A percentile compares a stretch with the other conserved stretches of the same genome.
Conservation (phyloP, 2,797 vertebrate species). For the Sebastes itinus region DNA sequence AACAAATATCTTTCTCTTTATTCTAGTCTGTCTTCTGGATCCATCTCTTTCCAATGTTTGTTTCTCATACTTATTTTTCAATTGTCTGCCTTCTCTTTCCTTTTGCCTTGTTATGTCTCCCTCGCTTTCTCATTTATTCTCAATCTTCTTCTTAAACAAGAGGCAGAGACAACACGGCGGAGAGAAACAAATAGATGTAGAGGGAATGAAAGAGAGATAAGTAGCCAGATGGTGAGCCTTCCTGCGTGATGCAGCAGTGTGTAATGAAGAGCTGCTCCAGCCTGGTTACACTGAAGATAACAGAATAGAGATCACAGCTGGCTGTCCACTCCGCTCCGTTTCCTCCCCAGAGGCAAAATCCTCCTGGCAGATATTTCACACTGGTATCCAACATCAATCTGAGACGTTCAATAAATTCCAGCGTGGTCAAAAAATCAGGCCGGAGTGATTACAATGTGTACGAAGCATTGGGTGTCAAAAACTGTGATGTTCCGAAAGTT, state of each 20-base stretch:
- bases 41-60: neutral
- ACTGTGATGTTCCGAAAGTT: neutral
- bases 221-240: conserved; percentile 54
- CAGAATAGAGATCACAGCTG: conserved; percentile 58
- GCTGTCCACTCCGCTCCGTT: conserved; percentile 17
- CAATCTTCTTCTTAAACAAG: conserved; percentile 37
- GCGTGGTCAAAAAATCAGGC: neutral
- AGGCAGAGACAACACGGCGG: conserved; percentile 12
- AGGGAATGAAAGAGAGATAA: conserved; percentile 36
- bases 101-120: neutral
- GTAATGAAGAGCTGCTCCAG: conserved; percentile 40
- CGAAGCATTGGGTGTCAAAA: neutral
- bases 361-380: conserved; percentile 1
- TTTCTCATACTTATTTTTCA: neutral
- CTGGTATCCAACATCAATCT: neutral
- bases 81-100: neutral
- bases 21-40: conserved; percentile 1
- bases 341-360: conserved; percentile 13
- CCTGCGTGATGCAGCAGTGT: conserved; percentile 32
- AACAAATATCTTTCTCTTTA: conserved; percentile 3
- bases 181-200: conserved; percentile 24
- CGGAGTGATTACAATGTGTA: neutral
- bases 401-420: neutral
- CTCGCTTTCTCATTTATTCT: conserved; percentile 31
- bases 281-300: conserved; percentile 28